These are phyloP conservation scores for Thalassarche chlororhynchos DNA, from an alignment of 2,113 vertebrate species.

Conservation along the genomic window DNA sequence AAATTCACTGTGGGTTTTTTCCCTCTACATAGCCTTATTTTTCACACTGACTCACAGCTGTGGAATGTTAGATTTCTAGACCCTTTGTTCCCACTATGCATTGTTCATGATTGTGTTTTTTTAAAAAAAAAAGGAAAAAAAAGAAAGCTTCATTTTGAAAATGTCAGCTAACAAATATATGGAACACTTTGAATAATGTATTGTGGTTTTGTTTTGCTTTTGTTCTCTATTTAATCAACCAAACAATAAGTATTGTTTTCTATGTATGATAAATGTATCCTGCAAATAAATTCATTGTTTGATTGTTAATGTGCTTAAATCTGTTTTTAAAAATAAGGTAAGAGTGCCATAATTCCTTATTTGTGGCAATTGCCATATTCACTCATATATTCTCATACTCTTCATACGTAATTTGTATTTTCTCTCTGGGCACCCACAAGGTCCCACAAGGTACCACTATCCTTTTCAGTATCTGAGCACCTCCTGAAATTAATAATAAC, in stretches of 20 bases:
- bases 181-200: constrained; percentile 44
- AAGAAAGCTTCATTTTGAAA: constrained; percentile 40
- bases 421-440: background rate
- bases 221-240: constrained; percentile 40
- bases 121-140: background rate
- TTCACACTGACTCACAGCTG: constrained; percentile 52
- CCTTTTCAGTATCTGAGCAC: background rate
- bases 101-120: background rate
- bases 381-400: background rate
- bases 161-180: constrained; percentile 51
- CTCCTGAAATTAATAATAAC: background rate
- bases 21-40: constrained; percentile 31
- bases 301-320: constrained; percentile 18
- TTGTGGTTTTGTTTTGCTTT: constrained; percentile 40
- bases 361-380: background rate
- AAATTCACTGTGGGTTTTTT: background rate
- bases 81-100: constrained; percentile 51
- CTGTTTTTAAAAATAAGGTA: constrained; percentile 27
- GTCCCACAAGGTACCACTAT: background rate
- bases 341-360: background rate
- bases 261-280: constrained; percentile 47
- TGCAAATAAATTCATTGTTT: constrained; percentile 65
- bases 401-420: background rate
- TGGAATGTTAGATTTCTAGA: constrained; percentile 59
- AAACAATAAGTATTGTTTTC: constrained; percentile 67